Evolutionary conservation across 2,888 invertebrate species (phyloP).

Genomic region (Rhagonycha fulva): DNA sequence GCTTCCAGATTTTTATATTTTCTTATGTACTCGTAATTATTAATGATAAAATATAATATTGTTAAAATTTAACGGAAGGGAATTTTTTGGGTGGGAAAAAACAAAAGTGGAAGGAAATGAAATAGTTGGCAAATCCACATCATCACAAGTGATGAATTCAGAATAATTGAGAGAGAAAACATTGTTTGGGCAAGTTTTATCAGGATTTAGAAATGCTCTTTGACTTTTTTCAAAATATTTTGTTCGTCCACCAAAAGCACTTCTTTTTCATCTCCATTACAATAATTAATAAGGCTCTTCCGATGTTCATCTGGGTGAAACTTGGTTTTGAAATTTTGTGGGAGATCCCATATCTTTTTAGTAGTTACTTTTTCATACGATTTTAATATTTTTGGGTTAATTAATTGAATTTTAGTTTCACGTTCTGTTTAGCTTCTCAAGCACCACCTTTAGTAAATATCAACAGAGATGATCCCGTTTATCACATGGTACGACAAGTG

Average conservation of each 20-base stretch:
- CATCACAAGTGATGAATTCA: too few species aligned
- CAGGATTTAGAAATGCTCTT: too few species aligned
- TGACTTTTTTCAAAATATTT: too few species aligned
- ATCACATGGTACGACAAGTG: conserved; percentile 36
- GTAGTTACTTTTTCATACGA: background rate
- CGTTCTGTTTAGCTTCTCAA: background rate
- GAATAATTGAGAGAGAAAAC: too few species aligned
- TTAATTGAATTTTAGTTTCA: background rate
- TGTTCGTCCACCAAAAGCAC: too few species aligned
- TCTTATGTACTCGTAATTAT: background rate
- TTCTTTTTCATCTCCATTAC: too few species aligned
- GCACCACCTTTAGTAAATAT: background rate
- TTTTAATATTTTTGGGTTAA: background rate
- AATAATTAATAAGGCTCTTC: too few species aligned
- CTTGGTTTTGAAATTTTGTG: too few species aligned
- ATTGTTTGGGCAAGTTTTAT: too few species aligned
- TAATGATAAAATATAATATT: background rate
- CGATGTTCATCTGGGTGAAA: too few species aligned
- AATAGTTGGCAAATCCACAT: background rate
- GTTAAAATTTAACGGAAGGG: background rate
- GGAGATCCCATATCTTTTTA: too few species aligned
- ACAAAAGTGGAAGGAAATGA: background rate
- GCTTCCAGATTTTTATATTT: background rate
- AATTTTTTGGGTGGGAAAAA: background rate
- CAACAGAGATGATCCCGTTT: background rate